phyloP scores from a whole-genome alignment of 2,113 vertebrate genomes.

The Poecile atricapillus region DNA sequence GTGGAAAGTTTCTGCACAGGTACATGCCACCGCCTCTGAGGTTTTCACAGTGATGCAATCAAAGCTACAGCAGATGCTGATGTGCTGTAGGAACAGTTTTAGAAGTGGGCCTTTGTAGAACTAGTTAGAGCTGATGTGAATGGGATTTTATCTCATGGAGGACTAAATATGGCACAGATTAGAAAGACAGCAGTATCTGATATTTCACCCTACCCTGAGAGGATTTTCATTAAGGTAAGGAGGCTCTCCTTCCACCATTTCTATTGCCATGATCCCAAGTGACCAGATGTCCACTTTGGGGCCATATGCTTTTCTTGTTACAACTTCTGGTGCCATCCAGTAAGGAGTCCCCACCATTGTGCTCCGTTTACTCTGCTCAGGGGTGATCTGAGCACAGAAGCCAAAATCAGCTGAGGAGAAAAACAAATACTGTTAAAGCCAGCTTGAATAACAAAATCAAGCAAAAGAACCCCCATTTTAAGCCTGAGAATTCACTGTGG shows the following conservation, averaged over 20 bases:
- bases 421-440: conserved; percentile 15
- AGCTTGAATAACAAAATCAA: background rate
- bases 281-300: conserved; percentile 99
- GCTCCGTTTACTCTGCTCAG: conserved; percentile 97
- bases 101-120: background rate
- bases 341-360: conserved; percentile 98
- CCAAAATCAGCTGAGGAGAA: conserved; percentile 91
- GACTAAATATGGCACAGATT: background rate
- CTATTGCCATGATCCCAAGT: conserved; percentile 98
- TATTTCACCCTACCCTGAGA: conserved; percentile 86
- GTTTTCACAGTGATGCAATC: background rate
- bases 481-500: background rate
- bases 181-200: background rate
- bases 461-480: background rate
- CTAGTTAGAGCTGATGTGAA: background rate
- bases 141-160: background rate
- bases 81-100: background rate
- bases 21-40: background rate
- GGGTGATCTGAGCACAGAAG: conserved; percentile 98
- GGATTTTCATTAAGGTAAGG: conserved; percentile 99
- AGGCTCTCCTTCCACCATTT: conserved; percentile 99
- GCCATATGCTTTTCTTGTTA: conserved; percentile 95
- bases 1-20: background rate
- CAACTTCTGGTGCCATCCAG: conserved; percentile 99
- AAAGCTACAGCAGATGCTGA: background rate